Evolutionary conservation across 2,797 vertebrate genomes (phyloP), one percentile per base, ranked within the genome.

Genomic region (Crypturellus tataupa): DNA sequence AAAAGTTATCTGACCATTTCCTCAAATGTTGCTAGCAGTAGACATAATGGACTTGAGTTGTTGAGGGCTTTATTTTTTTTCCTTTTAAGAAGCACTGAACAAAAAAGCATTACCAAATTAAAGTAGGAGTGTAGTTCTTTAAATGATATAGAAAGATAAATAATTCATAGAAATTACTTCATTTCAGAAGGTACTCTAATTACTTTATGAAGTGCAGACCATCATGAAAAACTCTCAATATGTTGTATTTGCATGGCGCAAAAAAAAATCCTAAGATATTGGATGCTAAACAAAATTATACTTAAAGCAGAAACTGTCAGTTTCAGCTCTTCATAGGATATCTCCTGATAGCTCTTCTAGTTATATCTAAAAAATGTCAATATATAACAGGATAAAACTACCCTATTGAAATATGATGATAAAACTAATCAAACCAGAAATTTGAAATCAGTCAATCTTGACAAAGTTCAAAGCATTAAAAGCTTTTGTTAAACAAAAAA

Each of bases 241-340:
- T 37, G 46, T 46, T 87, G 47, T 42, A 93, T 91, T 85, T 90
- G 60, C 64, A 70, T 24, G 72, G 51, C 60, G 18, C 44, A 46
- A 46, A 89, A 91, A 81, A 94, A 60, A 75, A 64, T 85, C 68
- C 77, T 55, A 91, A 91, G 24, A 64, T 20, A 85, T 89, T 35
- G 82, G 85, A 78, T 9, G 7, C 37, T 77, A 85, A 89, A 89
- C 49, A 89, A 88, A 91, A 56, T 33, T 78, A 56, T 81, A 85
- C 31, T 78, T 78, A 59, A 63, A 82, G 72, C 82, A 40, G n/a
- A 75, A 92, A 62, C n/a, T 40, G 63, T 73, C 51, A 75, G 58
- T 71, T 86, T 92, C 78, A 92, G 53, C 49, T 86, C 58, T 83
- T 92, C 77, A 51, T 80, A 87, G 86, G 70, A 92, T 87, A 55